These are phyloP conservation scores for Nothura maculosa DNA, from an alignment of 2,797 vertebrate species.

Conservation along the genomic window DNA sequence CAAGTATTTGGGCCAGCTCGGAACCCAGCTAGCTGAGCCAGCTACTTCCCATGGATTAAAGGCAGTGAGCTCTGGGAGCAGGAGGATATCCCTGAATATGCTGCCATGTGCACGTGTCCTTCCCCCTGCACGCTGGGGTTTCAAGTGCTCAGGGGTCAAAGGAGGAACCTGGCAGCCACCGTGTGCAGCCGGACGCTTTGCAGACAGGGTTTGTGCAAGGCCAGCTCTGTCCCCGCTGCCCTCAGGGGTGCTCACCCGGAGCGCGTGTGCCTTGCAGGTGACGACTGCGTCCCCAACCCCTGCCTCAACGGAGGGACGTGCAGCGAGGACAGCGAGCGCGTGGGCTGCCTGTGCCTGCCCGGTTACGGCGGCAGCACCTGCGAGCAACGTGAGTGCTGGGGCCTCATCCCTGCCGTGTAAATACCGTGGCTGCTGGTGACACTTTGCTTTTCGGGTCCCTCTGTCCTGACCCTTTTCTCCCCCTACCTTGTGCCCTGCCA, in stretches of 20 bases:
- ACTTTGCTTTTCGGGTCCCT: not conserved
- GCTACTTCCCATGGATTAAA: fast-evolving
- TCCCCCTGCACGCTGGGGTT: not conserved
- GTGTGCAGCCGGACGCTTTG: too few relatives aligned
- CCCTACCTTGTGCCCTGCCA: fast-evolving
- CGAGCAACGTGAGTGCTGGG: conserved; percentile 83
- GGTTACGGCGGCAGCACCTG: conserved; percentile 91
- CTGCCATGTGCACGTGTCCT: fast-evolving
- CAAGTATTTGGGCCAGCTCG: not conserved
- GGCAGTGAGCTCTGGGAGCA: not conserved
- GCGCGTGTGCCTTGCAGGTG: conserved; percentile 82
- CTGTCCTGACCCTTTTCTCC: not conserved
- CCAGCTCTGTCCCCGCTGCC: too few relatives aligned
- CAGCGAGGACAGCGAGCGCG: conserved; percentile 76
- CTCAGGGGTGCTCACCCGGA: not conserved
- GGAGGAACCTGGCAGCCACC: not conserved
- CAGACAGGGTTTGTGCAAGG: not conserved
- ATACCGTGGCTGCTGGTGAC: too few relatives aligned
- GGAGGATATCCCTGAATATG: fast-evolving
- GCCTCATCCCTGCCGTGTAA: too few relatives aligned
- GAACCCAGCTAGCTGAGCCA: fast-evolving
- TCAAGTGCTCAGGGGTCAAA: not conserved
- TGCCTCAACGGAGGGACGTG: conserved; percentile 95
- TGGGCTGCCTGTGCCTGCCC: conserved; percentile 89
- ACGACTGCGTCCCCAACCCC: conserved; percentile 87